Conservation (phyloP, 2,797 vertebrate genomes). For the Crypturellus tataupa region DNA sequence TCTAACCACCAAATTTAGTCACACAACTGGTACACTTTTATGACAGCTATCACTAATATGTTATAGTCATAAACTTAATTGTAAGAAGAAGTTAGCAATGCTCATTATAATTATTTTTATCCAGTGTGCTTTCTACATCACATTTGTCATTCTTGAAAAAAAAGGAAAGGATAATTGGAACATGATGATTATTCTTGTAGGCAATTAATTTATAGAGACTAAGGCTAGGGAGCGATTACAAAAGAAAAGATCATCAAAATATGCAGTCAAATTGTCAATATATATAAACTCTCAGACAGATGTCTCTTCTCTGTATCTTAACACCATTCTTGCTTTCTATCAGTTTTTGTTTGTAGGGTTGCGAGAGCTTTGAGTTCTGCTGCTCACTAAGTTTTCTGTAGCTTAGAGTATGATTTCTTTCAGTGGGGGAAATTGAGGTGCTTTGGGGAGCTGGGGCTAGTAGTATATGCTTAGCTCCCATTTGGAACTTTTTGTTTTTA, state of each 20-base stretch:
- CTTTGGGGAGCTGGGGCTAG: not conserved
- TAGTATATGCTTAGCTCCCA: not conserved
- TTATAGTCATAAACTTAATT: not conserved
- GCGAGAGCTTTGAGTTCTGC: not conserved
- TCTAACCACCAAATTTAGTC: not conserved
- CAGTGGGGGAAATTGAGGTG: rapidly evolving
- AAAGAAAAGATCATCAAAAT: not conserved
- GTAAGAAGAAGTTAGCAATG: not conserved
- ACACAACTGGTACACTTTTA: not conserved
- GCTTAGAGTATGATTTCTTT: not conserved
- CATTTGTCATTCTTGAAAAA: not conserved
- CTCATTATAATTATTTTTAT: not conserved
- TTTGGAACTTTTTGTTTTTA: not conserved
- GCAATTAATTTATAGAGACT: not conserved
- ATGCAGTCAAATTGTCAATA: not conserved
- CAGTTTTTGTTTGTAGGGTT: not conserved
- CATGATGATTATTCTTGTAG: not conserved
- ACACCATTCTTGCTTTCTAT: rapidly evolving
- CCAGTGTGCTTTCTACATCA: not conserved
- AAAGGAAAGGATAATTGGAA: not conserved
- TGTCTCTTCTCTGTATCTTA: not conserved
- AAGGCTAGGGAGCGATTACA: not conserved
- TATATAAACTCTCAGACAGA: not conserved
- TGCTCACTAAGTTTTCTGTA: not conserved
- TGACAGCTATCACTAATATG: not conserved